Evolutionary conservation across 2,113 vertebrate genomes (phyloP).

Genomic region (Anas platyrhynchos): DNA sequence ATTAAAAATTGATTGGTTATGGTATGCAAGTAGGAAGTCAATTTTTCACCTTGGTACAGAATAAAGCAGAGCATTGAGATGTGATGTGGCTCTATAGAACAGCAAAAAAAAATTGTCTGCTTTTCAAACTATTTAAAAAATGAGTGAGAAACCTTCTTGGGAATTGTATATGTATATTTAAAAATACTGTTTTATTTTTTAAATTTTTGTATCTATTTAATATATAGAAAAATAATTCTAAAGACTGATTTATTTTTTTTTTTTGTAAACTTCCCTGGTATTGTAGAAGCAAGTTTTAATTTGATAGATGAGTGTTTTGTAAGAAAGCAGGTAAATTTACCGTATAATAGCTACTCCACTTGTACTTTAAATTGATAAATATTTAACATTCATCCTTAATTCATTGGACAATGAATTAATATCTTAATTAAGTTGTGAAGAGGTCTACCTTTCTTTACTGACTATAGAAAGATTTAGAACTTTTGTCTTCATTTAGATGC

Average conservation of each 20-base stretch:
- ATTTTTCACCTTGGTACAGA: constrained; percentile 13
- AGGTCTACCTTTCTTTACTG: background rate
- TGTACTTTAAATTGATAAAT: background rate
- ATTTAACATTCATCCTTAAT: background rate
- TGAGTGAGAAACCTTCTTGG: background rate
- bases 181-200: background rate
- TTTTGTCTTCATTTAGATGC: background rate
- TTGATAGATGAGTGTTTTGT: background rate
- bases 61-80: background rate
- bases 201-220: background rate
- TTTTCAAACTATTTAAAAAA: background rate
- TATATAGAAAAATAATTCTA: background rate
- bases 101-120: background rate
- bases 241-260: background rate
- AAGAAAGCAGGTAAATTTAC: background rate
- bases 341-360: fast-evolving
- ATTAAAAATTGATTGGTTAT: constrained; percentile 47
- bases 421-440: background rate
- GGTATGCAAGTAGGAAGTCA: background rate
- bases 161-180: background rate
- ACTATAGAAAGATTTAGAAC: background rate
- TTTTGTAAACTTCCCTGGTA: background rate
- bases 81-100: background rate
- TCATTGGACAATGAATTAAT: background rate
- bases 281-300: background rate